Evolutionary conservation across 2,888 invertebrate genomes (phyloP), one percentile per base, ranked within the genome.

Genomic region (Zygothrica quintamaculata): DNA sequence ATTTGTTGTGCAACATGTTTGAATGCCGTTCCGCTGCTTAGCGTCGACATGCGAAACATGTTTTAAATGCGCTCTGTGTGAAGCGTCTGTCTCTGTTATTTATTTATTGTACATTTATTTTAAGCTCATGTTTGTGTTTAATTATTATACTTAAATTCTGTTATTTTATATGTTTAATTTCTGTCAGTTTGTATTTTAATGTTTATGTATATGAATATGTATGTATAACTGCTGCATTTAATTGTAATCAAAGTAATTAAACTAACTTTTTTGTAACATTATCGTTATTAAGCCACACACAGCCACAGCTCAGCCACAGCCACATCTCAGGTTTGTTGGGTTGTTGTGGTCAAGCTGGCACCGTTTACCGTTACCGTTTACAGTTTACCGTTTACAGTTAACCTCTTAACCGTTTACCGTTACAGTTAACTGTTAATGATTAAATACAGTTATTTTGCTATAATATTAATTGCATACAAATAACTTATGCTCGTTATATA

Each of bases 401-500:
- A 31, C 36, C 8, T 42, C 53, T 6, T 65, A n/a, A 65, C 36
- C 33, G 39, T 59, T 62, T 50, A 61, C 60, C 7, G 42, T 65
- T 66, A 47, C 26, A 11, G 18, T 16, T 44, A 26, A 37, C 36
- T 1, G 36, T 12, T 36, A 39, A 53, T 34, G 29, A 46, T 31
- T 26, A 42, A 22, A 50, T 55, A 67, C 36, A 50, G 51, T 43
- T 44, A 58, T 33, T 58, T 12, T 62, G 26, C 18, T 55, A 46
- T 22, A 11, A 16, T 12, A n/a, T 42, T 18, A 42, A 29, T 11
- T 69, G 66, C 61, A 65, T 59, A 65, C 69, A 77, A 67, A 58
- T 81, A 77, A 88, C 89, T 89, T 88, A 89, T 89, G 89, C 88
- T 88, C 78, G 88, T 88, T 88, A 85, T 89, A 78, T 88, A 75